phyloP scores from a whole-genome alignment of 2,888 invertebrate genomes.

The Protodeltote pygarga region DNA sequence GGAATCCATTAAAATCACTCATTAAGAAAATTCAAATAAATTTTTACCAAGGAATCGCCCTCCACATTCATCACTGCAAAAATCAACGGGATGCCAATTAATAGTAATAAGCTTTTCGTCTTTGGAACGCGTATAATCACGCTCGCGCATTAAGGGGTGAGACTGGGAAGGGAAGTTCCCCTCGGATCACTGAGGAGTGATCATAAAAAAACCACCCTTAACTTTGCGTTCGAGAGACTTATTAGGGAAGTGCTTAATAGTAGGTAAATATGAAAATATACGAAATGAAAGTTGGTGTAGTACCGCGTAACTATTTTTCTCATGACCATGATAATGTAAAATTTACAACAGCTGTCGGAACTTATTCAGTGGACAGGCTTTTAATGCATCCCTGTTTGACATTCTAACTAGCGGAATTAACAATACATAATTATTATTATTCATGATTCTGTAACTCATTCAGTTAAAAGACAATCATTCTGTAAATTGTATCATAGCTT shows the following conservation, averaged over 20 bases:
- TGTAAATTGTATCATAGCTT: no score
- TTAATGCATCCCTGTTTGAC: no score
- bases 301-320: no score
- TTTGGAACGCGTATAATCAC: conserved; percentile 53
- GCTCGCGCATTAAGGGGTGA: conserved; percentile 44
- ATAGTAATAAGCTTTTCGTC: conserved; percentile 51
- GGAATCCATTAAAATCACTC: background rate
- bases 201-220: conserved; percentile 53
- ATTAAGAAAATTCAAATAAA: background rate
- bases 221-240: conserved; percentile 49
- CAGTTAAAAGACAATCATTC: no score
- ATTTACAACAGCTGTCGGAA: no score
- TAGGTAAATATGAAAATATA: conserved; percentile 43
- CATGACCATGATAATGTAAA: no score
- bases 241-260: conserved; percentile 52
- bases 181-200: conserved; percentile 42
- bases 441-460: no score
- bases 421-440: no score
- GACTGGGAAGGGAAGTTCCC: conserved; percentile 36
- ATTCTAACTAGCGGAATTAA: no score
- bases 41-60: conserved; percentile 10
- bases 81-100: conserved; percentile 51
- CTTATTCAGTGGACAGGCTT: no score
- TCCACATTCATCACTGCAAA: conserved; percentile 31
- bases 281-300: conserved; percentile 1